phyloP scores from a whole-genome alignment of 2,113 vertebrate genomes.

The Gambusia holbrooki region DNA sequence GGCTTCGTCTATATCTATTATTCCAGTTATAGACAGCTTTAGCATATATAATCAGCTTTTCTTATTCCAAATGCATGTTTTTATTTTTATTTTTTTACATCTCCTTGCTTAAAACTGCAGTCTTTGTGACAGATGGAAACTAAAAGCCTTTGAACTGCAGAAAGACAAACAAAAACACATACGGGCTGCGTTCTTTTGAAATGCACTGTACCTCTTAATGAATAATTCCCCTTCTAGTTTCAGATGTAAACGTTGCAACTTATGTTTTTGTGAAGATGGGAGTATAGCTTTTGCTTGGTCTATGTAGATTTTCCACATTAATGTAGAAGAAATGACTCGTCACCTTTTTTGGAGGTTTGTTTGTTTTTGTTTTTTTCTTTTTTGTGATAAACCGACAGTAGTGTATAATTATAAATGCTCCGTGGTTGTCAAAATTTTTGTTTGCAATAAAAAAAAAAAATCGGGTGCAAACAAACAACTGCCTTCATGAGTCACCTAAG shows the following conservation, averaged over 20 bases:
- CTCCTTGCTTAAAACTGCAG: background rate
- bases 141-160: constrained; percentile 5
- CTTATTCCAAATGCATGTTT: background rate
- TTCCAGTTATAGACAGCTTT: constrained; percentile 16
- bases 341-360: too few relatives aligned
- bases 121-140: constrained; percentile 15
- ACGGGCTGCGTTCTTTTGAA: background rate
- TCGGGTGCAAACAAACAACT: too few relatives aligned
- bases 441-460: too few relatives aligned
- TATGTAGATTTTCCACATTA: background rate
- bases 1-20: background rate
- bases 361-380: too few relatives aligned
- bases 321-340: too few relatives aligned
- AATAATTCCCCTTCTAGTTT: background rate
- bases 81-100: background rate
- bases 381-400: too few relatives aligned
- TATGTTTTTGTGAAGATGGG: background rate
- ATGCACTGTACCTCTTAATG: background rate
- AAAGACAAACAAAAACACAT: background rate
- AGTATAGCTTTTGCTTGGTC: background rate
- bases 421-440: too few relatives aligned
- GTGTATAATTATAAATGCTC: too few relatives aligned
- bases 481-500: too few relatives aligned
- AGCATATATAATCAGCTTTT: constrained; percentile 31
- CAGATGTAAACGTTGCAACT: background rate